phyloP scores from a whole-genome alignment of 2,113 vertebrate genomes.

The Xiphophorus hellerii region DNA sequence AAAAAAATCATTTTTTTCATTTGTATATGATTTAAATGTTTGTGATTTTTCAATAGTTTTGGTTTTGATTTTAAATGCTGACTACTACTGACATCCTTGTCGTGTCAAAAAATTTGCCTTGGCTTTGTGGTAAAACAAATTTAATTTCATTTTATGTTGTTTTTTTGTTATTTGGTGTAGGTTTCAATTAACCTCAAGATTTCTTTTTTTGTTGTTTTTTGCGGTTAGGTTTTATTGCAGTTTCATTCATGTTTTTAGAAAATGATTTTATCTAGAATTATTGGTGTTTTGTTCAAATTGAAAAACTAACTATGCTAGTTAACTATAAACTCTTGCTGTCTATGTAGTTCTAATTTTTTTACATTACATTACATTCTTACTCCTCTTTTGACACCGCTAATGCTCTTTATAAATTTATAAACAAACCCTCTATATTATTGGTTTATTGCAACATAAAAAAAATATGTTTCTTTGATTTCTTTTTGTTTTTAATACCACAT shows the following conservation, averaged over 20 bases:
- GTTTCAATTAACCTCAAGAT: constrained; percentile 7
- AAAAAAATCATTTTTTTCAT: background rate
- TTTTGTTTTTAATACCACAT: background rate
- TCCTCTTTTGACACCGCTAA: background rate
- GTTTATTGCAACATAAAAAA: background rate
- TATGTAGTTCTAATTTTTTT: background rate
- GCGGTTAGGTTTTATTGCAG: background rate
- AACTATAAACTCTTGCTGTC: background rate
- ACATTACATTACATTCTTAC: background rate
- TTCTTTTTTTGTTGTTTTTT: background rate
- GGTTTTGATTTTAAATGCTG: constrained; percentile 29
- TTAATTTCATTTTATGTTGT: constrained; percentile 18
- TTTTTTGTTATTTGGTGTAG: background rate
- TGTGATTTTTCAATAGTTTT: constrained; percentile 31
- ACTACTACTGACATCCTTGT: constrained; percentile 14
- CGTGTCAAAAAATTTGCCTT: background rate
- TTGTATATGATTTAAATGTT: constrained; percentile 21
- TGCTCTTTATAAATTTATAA: background rate
- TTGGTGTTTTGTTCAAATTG: background rate
- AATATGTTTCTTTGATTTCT: background rate
- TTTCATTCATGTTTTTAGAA: constrained; percentile 19
- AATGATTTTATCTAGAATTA: constrained; percentile 3
- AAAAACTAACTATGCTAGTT: background rate
- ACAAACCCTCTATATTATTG: background rate
- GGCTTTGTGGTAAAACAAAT: constrained; percentile 25